Evolutionary conservation across 2,888 invertebrate genomes (phyloP).

Genomic region (Melinopterus prodromus): DNA sequence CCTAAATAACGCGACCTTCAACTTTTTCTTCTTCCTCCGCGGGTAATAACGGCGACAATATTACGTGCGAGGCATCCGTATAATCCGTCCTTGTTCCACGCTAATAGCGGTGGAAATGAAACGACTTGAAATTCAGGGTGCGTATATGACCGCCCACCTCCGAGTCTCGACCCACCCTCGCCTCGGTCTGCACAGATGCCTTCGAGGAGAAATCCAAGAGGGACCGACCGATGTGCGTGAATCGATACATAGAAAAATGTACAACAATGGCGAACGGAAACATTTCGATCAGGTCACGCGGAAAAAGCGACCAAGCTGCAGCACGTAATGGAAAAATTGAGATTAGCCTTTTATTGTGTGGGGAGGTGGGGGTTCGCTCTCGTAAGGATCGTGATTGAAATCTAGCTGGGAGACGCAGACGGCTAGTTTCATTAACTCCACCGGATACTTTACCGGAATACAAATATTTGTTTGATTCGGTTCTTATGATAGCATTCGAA

Average conservation of each 20-base stretch:
- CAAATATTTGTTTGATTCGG: not conserved
- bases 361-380: not conserved
- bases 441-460: not conserved
- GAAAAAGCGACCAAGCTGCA: not conserved
- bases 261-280: not conserved
- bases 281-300: not conserved
- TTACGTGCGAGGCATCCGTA: conserved; percentile 4
- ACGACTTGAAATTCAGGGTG: conserved; percentile 21
- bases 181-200: not conserved
- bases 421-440: conserved; percentile 4
- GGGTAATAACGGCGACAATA: not conserved
- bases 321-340: not conserved
- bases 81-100: conserved; percentile 20
- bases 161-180: not conserved
- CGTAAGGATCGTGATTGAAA: not conserved
- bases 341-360: conserved; percentile 4
- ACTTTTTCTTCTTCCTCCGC: not conserved
- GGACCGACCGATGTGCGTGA: not conserved
- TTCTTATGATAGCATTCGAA: not conserved
- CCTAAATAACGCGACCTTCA: conserved; percentile 4
- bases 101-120: conserved; percentile 21
- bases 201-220: not conserved
- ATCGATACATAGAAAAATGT: conserved; percentile 4
- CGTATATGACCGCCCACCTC: conserved; percentile 5
- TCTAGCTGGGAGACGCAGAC: not conserved